Conservation (phyloP, 2,113 vertebrate species). For the Dromiciops gliroides region DNA sequence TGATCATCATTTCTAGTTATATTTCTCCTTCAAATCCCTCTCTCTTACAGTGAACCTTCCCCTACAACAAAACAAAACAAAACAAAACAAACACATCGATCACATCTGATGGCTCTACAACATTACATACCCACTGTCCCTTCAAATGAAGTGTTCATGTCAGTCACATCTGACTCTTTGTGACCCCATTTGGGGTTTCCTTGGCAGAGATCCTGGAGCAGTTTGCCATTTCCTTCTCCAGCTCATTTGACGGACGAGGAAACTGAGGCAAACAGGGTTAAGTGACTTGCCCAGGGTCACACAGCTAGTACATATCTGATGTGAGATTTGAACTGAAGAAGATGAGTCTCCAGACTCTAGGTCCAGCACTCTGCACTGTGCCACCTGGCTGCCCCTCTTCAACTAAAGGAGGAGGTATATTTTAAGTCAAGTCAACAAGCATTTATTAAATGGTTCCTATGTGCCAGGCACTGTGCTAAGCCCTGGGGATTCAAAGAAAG, state of each 20-base stretch:
- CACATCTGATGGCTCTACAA: neutral
- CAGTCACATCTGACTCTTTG: neutral
- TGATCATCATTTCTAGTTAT: neutral
- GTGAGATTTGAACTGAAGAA: neutral
- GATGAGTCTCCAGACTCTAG: neutral
- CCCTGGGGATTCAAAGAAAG: neutral
- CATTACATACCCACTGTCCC: neutral
- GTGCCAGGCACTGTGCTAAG: neutral
- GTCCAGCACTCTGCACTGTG: neutral
- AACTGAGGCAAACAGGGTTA: neutral
- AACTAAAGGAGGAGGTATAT: neutral
- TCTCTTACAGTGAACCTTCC: neutral
- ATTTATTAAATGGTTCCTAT: neutral
- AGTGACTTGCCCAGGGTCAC: neutral
- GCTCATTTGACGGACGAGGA: neutral
- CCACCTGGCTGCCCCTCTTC: too few species aligned
- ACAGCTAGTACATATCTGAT: neutral
- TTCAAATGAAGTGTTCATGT: neutral
- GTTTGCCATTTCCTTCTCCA: neutral
- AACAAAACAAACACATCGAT: too few species aligned
- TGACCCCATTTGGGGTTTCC: neutral
- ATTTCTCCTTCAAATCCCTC: neutral
- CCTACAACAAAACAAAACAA: neutral
- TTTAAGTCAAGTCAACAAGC: neutral
- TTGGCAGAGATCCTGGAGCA: neutral